Base-by-base conservation (phyloP, 2,113 vertebrate genomes). In the Leuciscus idus region DNA sequence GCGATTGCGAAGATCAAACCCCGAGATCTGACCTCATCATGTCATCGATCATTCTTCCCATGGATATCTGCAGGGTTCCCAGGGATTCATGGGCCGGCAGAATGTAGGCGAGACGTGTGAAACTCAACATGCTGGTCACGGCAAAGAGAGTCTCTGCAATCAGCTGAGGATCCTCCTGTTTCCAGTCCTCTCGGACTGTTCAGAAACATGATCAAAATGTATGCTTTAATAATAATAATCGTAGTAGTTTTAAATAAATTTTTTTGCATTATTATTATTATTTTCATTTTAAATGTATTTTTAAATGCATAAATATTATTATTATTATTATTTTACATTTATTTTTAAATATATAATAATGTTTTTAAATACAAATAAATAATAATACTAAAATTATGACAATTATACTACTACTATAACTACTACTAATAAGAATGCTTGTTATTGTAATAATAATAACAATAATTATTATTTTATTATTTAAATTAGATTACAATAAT, bases 21-120 rank as follows among this genome's bases (percentile, higher is more conserved):
- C 36, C 2, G 1, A 36, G 59, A 78, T 66, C 79, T 2, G 81
- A 97, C 96, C 96, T 92, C 88, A 97, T 97, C 96, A 98, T 98
- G 86, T 97, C 96, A 1, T 97, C 96, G 1, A 98, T 97, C 97
- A 98, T 98, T 91, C 95, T 97, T 62, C 96, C 97, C 0, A 97
- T 97, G 88, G 96, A 98, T 85, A 98, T 98, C 94, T 98, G 97
- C 84, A 98, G 94, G 0, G 97, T 97, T 82, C 97, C 97, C 89
- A 98, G 90, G 0, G 96, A 96, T 91, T 98, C 97, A 0, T 98
- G 97, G 17, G 96, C 96, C 0, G 96, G 96, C 73, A 98, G 93
- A 85, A 98, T 97, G 91, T 96, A 98, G 0, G 97, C 96, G 85
- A 98, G 91, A 46, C 96, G 95, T 3, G 97, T 97, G 90, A 98